A percentile compares a stretch with the other conserved stretches of the same genome.
Evolutionary conservation across 2,888 invertebrate genomes (phyloP).

Genomic region (Nomada lathburiana): DNA sequence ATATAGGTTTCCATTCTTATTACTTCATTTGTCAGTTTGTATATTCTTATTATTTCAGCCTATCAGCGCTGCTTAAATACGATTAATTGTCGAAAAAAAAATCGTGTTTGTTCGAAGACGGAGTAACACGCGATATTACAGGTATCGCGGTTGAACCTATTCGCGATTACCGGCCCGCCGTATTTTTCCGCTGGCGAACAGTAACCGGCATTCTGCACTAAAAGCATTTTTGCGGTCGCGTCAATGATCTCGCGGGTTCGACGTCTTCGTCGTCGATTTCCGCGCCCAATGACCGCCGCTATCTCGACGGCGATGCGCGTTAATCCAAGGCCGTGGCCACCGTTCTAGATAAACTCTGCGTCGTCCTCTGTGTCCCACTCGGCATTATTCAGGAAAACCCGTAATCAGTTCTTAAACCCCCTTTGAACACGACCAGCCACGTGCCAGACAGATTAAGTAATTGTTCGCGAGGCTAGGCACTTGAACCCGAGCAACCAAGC

Average conservation of each 20-base stretch:
- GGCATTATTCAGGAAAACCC: not conserved
- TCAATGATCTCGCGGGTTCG: slow-evolving; percentile 16
- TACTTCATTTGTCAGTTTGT: no score
- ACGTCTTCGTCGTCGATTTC: slow-evolving; percentile 5
- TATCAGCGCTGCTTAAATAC: no score
- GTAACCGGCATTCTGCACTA: not conserved
- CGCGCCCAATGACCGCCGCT: not conserved
- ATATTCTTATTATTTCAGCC: no score
- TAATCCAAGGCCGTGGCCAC: slow-evolving; percentile 9
- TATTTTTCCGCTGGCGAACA: slow-evolving; percentile 16
- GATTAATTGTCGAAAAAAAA: not conserved
- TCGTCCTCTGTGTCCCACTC: not conserved
- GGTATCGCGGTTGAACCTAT: not conserved
- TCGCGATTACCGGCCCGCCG: not conserved
- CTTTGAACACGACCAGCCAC: not conserved
- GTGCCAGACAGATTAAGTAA: not conserved
- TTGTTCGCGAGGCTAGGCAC: not conserved
- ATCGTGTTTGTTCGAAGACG: not conserved
- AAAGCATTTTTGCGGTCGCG: slow-evolving; percentile 10
- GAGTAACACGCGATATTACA: not conserved
- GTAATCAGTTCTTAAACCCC: not conserved
- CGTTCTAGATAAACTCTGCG: slow-evolving; percentile 21
- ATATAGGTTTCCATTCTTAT: no score
- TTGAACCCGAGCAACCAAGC: not conserved
- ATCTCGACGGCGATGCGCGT: slow-evolving; percentile 9